Conservation (phyloP, 2,797 vertebrate genomes). For the Halcyon leucocephala region DNA sequence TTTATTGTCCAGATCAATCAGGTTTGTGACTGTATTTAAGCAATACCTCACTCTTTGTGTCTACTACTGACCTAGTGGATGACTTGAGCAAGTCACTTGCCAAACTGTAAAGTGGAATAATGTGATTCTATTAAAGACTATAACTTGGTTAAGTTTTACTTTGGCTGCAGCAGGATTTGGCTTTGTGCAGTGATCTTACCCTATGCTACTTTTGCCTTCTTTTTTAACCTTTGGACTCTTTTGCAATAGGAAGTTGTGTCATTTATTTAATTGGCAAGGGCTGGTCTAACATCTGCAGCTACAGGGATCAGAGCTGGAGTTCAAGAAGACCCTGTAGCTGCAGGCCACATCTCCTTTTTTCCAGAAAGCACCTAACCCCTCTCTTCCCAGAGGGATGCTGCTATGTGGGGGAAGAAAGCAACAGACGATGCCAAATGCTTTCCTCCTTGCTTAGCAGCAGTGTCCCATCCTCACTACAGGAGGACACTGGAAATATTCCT, state of each 20-base stretch:
- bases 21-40: background rate
- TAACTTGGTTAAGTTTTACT: background rate
- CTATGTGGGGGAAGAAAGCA: background rate
- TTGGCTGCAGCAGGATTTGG: background rate
- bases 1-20: background rate
- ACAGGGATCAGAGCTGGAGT: background rate
- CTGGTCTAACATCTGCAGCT: background rate
- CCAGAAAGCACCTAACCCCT: background rate
- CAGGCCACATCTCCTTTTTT: background rate
- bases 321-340: background rate
- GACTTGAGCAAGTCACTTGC: background rate
- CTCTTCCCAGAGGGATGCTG: background rate
- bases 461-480: background rate
- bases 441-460: background rate
- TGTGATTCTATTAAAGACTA: background rate
- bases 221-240: conserved; percentile 43
- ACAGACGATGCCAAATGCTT: background rate
- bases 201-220: background rate
- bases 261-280: conserved; percentile 34
- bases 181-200: background rate
- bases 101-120: background rate
- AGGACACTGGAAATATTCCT: background rate
- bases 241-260: conserved; percentile 32
- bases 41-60: background rate
- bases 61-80: background rate